Evolutionary conservation across 1,140 invertebrate genomes (phyloP), one percentile per base, ranked within the genome.

Genomic region (Drosophila bifasciata): DNA sequence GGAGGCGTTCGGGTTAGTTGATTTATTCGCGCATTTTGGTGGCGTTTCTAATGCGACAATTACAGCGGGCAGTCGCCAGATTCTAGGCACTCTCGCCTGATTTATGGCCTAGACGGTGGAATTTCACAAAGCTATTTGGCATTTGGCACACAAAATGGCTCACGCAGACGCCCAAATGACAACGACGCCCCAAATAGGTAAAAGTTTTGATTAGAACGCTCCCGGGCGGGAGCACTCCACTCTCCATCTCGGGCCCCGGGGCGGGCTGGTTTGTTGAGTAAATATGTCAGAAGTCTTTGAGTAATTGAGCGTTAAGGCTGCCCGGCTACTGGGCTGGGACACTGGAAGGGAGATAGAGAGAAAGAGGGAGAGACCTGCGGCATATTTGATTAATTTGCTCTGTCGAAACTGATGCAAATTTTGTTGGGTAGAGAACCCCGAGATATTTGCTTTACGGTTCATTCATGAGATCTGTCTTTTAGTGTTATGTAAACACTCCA

Each of bases 41-140:
- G 81, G 73, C 81, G 81, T 85, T 86, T 85, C 81, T 85, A 85
- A 85, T 86, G 81, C 81, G 81, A 86, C 81, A 85, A 85, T 85
- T 85, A 85, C 73, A 64, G 58, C 64, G 60, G 72, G 45, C 76
- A 70, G 64, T 74, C 67, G 70, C 79, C 64, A 74, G 70, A 78
- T 83, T 83, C 75, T 58, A 83, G 63, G 81, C 80, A 81, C 80
- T 86, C 66, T 49, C 49, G 68, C 63, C 73, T 86, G 81, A 85
- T 85, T 85, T 85, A 85, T 85, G 81, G 73, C 73, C 77, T 36
- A 44, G 41, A 53, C 77, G 53, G 70, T 59, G 72, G 71, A 81
- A 86, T 80, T 85, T 85, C 73, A 77, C 68, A 62, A 77, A 70
- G 57, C 76, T 62, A 86, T 77, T 85, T 76, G 66, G 64, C 79